Conservation (phyloP, 2,797 vertebrate species). For the Trematomus bernacchii region DNA sequence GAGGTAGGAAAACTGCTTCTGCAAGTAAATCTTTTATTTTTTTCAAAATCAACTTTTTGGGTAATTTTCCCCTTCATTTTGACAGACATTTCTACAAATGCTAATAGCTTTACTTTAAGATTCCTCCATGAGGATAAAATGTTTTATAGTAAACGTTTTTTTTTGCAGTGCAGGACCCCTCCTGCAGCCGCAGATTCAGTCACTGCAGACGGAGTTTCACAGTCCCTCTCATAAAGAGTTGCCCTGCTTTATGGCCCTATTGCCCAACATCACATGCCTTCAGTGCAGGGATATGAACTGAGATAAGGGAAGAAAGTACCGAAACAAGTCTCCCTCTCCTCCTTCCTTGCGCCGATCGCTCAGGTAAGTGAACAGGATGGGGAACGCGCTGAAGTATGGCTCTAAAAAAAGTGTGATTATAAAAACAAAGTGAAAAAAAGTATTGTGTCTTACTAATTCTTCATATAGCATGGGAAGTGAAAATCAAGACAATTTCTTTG, state of each 20-base stretch:
- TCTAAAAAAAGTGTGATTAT: neutral
- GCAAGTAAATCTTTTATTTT: neutral
- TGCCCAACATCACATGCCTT: slow-evolving; percentile 88
- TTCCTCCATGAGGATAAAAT: neutral
- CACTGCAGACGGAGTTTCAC: slow-evolving; percentile 64
- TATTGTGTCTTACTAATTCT: neutral
- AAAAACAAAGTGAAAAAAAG: slow-evolving; percentile 15
- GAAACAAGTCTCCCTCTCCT: slow-evolving; percentile 55
- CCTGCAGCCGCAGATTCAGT: slow-evolving; percentile 50
- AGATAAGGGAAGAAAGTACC: slow-evolving; percentile 83
- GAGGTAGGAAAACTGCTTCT: neutral
- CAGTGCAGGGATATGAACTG: slow-evolving; percentile 82
- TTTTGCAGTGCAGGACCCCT: slow-evolving; percentile 7
- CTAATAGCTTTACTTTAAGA: neutral
- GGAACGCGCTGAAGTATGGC: neutral
- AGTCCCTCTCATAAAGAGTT: slow-evolving; percentile 79
- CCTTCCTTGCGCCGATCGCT: slow-evolving; percentile 29
- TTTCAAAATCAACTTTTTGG: neutral
- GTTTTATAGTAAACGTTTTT: neutral
- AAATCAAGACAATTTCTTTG: slow-evolving; percentile 3
- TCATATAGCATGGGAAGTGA: neutral
- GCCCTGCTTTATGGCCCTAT: slow-evolving; percentile 81
- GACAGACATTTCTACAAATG: neutral
- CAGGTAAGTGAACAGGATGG: slow-evolving; percentile 8
- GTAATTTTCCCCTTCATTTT: neutral